A percentile compares a stretch with the other conserved stretches of the same genome.
Evolutionary conservation across 2,113 vertebrate species (phyloP).

Genomic region (Propithecus coquereli): DNA sequence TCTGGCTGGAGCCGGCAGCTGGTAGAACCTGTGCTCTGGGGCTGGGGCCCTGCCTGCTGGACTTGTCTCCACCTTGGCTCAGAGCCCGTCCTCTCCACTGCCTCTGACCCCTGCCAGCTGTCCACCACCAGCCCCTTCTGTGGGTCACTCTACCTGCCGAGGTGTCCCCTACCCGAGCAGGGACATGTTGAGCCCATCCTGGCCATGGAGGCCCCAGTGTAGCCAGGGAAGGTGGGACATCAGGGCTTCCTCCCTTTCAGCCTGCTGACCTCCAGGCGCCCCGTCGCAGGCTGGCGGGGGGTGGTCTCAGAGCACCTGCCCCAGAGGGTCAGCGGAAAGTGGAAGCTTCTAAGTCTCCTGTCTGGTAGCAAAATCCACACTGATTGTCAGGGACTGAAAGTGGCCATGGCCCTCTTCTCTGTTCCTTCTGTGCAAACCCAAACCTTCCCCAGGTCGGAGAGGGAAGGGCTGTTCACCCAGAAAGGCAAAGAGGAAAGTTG

Average conservation of each 20-base stretch:
- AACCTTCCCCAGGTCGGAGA: neutral
- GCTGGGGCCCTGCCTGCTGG: neutral
- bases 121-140: neutral
- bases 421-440: neutral
- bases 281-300: neutral
- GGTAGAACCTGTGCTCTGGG: neutral
- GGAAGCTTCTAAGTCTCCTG: neutral
- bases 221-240: rapidly evolving
- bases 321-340: neutral
- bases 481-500: neutral
- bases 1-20: neutral
- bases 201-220: rapidly evolving
- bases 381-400: neutral
- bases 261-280: neutral
- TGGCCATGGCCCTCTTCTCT: neutral
- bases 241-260: neutral
- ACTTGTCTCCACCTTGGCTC: neutral
- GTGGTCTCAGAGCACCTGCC: neutral
- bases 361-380: neutral
- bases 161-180: neutral
- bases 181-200: neutral
- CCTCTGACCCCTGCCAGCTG: neutral
- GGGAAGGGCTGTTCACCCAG: neutral
- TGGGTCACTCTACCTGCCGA: neutral
- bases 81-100: too few relatives aligned